Percentiles rank a stretch among this genome's conserved stretches.
Conservation (phyloP, 2,888 invertebrate species). For the Muscina levida region DNA sequence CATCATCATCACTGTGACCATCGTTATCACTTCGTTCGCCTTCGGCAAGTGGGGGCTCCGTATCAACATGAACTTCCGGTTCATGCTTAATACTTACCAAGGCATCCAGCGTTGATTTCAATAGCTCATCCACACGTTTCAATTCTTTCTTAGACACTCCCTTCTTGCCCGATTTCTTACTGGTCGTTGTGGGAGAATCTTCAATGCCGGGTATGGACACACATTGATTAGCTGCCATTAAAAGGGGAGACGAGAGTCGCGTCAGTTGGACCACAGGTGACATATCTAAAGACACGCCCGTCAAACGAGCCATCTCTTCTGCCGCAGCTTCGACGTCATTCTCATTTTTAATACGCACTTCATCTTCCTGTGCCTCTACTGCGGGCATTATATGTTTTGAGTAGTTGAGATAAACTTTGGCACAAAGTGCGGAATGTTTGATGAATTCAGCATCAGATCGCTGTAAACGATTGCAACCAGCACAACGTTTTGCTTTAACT, state of each 20-base stretch:
- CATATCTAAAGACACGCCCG: slow-evolving; percentile 68
- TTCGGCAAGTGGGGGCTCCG: slow-evolving; percentile 38
- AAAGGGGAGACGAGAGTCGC: slow-evolving; percentile 72
- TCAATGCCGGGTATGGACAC: slow-evolving; percentile 62
- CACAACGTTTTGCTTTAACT: slow-evolving; percentile 74
- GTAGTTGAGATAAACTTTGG: slow-evolving; percentile 72
- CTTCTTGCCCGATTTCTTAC: slow-evolving; percentile 70
- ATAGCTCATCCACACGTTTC: slow-evolving; percentile 76
- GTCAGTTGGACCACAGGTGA: slow-evolving; percentile 74
- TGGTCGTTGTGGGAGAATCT: slow-evolving; percentile 57
- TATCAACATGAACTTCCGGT: slow-evolving; percentile 73
- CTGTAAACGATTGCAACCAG: slow-evolving; percentile 74
- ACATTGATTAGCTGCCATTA: slow-evolving; percentile 70
- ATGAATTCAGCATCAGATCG: slow-evolving; percentile 73
- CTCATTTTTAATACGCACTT: slow-evolving; percentile 75
- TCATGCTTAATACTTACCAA: slow-evolving; percentile 78
- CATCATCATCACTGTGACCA: slow-evolving; percentile 5
- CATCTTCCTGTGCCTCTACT: slow-evolving; percentile 69
- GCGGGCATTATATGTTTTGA: slow-evolving; percentile 74
- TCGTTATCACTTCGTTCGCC: slow-evolving; percentile 55
- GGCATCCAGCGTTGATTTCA: slow-evolving; percentile 77
- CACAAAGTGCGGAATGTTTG: slow-evolving; percentile 75
- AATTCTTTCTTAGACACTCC: slow-evolving; percentile 76
- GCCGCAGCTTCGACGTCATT: slow-evolving; percentile 72
- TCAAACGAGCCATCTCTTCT: slow-evolving; percentile 55